Conservation (phyloP, 2,797 vertebrate species). For the Austrolebias charrua region DNA sequence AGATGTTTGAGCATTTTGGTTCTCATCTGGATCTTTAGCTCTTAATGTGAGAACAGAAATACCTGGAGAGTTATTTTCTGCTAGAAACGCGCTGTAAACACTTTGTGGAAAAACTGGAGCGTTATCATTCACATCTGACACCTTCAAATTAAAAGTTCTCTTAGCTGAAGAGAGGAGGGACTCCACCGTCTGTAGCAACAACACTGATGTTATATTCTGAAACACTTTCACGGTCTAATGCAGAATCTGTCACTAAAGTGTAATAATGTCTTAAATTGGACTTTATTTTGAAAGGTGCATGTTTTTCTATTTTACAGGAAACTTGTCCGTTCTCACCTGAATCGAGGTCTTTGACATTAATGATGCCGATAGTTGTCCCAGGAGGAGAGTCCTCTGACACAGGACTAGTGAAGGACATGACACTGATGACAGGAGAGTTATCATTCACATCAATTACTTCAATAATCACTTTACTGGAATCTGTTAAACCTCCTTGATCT, state of each 20-base stretch:
- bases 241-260: constrained; percentile 59
- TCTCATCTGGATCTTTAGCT: constrained; percentile 62
- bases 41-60: constrained; percentile 44
- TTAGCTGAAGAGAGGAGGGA: constrained; percentile 53
- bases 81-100: constrained; percentile 46
- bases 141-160: constrained; percentile 51
- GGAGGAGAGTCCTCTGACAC: constrained; percentile 57
- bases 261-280: constrained; percentile 65
- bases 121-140: constrained; percentile 71
- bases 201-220: constrained; percentile 69
- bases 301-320: constrained; percentile 46
- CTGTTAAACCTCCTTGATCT: constrained; percentile 58
- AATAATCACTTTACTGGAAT: constrained; percentile 55
- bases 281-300: constrained; percentile 64
- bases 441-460: constrained; percentile 63
- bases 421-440: constrained; percentile 48
- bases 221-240: constrained; percentile 65
- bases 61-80: constrained; percentile 65
- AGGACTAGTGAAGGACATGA: constrained; percentile 64
- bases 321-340: constrained; percentile 58
- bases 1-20: constrained; percentile 69
- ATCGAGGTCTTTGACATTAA: constrained; percentile 66
- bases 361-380: constrained; percentile 63
- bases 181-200: constrained; percentile 59
- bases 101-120: constrained; percentile 57